These are phyloP conservation scores for Myxocyprinus asiaticus DNA, from an alignment of 2,113 vertebrate species.

Conservation along the genomic window DNA sequence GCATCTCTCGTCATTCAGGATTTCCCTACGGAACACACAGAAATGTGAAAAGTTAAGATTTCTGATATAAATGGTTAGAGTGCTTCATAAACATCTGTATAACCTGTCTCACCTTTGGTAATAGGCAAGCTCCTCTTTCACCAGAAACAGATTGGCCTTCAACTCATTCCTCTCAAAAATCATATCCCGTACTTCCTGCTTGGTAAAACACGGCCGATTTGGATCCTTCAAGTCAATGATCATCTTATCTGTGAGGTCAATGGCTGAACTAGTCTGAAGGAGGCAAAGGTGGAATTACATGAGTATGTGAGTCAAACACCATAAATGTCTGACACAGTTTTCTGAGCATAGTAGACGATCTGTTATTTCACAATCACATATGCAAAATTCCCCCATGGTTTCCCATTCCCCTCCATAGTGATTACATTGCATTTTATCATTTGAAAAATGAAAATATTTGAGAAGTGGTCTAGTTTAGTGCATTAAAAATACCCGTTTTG, in stretches of 20 bases:
- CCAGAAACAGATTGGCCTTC: constrained; percentile 92
- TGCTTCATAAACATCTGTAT: too few species aligned
- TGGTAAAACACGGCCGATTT: constrained; percentile 82
- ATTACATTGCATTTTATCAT: too few species aligned
- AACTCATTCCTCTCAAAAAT: constrained; percentile 92
- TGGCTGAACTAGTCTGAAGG: constrained; percentile 55
- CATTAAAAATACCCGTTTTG: too few species aligned
- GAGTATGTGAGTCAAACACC: not conserved
- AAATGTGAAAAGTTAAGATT: not conserved
- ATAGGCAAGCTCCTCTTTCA: constrained; percentile 92
- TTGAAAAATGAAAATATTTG: too few species aligned
- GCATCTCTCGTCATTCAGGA: constrained; percentile 85
- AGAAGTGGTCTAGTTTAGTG: too few species aligned
- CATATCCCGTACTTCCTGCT: constrained; percentile 89
- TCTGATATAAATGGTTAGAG: not conserved
- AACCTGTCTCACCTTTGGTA: constrained; percentile 83
- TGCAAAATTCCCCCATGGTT: not conserved
- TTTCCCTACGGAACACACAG: constrained; percentile 77
- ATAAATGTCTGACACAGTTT: not conserved
- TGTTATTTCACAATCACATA: not conserved
- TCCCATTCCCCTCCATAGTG: too few species aligned
- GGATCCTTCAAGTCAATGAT: constrained; percentile 66
- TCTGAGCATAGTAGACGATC: not conserved
- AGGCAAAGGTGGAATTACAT: constrained; percentile 12
- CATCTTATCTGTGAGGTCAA: constrained; percentile 57